Conservation (phyloP, 2,888 invertebrate species). For the Folsomia candida region DNA sequence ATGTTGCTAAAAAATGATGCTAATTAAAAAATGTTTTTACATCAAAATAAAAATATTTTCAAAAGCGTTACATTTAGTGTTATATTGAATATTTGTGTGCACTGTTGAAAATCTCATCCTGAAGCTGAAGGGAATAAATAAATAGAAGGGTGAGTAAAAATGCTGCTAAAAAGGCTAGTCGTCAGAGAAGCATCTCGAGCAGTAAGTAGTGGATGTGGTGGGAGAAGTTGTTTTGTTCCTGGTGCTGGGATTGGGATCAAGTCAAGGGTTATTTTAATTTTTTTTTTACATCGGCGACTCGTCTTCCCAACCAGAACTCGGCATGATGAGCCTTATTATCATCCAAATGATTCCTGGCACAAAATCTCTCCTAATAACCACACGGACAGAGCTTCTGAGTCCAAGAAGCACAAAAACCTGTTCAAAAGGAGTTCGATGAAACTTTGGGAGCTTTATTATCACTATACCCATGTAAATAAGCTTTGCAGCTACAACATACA, state of each 20-base stretch:
- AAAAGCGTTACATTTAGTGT: no score
- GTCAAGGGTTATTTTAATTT: background rate
- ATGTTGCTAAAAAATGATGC: background rate
- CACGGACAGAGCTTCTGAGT: background rate
- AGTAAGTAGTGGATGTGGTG: background rate
- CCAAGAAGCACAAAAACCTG: background rate
- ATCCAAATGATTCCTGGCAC: background rate
- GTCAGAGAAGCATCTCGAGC: background rate
- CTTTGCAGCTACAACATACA: no score
- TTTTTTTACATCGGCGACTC: background rate
- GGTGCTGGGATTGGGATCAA: background rate
- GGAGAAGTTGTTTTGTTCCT: background rate
- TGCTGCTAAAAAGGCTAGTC: background rate
- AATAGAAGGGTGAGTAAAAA: background rate
- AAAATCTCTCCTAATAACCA: background rate
- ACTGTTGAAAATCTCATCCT: no score
- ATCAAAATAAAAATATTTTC: background rate
- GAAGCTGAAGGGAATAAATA: no score
- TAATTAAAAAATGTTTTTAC: background rate
- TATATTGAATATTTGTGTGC: no score
- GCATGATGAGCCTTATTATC: background rate
- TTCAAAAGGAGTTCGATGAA: background rate
- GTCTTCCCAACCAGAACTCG: background rate
- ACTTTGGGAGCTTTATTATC: background rate
- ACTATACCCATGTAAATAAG: no score